phyloP scores from a whole-genome alignment of 2,797 vertebrate species.

The Toxotes lorentzi region DNA sequence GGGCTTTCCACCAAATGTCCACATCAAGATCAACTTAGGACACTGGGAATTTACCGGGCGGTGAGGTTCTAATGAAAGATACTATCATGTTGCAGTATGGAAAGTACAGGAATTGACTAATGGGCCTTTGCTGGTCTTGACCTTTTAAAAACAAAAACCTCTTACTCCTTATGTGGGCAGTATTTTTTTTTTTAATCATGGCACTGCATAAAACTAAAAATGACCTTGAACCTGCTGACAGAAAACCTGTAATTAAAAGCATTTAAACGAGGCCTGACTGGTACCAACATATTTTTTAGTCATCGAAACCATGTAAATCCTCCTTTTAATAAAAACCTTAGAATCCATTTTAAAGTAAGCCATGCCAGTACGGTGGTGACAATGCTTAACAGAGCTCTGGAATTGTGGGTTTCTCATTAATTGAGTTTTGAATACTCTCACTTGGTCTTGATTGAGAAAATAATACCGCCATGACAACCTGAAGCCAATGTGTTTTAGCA shows the following conservation, averaged over 20 bases:
- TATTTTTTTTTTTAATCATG: no score
- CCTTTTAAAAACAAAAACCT: no score
- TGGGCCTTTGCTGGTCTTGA: no score
- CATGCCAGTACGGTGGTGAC: neutral
- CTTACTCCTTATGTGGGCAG: no score
- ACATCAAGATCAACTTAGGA: neutral
- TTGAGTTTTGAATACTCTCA: neutral
- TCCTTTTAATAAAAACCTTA: neutral
- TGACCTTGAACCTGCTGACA: neutral
- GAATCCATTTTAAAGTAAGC: neutral
- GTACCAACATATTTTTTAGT: neutral
- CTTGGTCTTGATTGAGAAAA: neutral
- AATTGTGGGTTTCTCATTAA: neutral
- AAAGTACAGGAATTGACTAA: no score
- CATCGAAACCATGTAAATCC: no score
- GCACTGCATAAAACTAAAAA: no score
- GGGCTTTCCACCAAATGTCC: neutral
- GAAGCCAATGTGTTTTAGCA: neutral
- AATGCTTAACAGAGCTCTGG: neutral
- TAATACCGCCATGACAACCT: neutral
- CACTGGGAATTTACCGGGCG: no score
- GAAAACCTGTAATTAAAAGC: neutral
- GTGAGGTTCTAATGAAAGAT: no score
- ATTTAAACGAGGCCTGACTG: neutral
- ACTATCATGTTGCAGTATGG: neutral